Base-by-base conservation (phyloP, 2,888 invertebrate species). In the Capitulum mitella region DNA sequence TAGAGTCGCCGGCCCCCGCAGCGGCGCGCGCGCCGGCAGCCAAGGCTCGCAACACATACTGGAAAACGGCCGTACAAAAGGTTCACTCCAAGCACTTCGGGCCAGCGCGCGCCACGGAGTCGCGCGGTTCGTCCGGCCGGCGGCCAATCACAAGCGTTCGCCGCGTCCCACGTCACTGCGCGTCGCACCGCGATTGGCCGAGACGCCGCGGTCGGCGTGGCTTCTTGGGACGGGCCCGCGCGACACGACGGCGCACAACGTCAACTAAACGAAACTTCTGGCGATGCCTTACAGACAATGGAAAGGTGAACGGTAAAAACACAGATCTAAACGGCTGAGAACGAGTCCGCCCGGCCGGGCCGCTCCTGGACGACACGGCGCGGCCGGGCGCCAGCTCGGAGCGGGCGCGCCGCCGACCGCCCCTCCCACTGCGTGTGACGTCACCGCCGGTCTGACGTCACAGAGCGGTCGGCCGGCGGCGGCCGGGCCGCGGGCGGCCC, bases 101-200 rank as follows among this genome's bases (percentile, higher is more conserved):
- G 34, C 12, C 58, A 29, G 32, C 64, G 5, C 19, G 64, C 64
- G 32, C 64, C 64, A 64, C 32, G 64, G 64, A 64, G 34, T 32
- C 64, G 64, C 64, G 34, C 19, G 64, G 64, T 34, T 19, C 34
- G 64, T 34, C 29, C 34, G 64, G 22, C 64, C 64, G 34, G 34
- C 64, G 64, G 19, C 64, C 64, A 64, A 64, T 64, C 64, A 64
- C 64, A 64, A 34, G 34, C 64, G 64, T 64, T 19, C 64, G 64
- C 32, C 34, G 64, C n/a, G n/a, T n/a, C n/a, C n/a, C n/a, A n/a
- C n/a, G n/a, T n/a, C n/a, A n/a, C n/a, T n/a, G n/a, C 34, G 16
- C 58, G 58, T 29, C 58, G 58, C 58, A 29, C 58, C 58, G n/a
- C 43, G 58, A 58, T 58, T 58, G 58, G 58, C 64, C 64, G 34